Base-by-base conservation (phyloP, 2,888 invertebrate species). In the Caenorhabditis sp. region DNA sequence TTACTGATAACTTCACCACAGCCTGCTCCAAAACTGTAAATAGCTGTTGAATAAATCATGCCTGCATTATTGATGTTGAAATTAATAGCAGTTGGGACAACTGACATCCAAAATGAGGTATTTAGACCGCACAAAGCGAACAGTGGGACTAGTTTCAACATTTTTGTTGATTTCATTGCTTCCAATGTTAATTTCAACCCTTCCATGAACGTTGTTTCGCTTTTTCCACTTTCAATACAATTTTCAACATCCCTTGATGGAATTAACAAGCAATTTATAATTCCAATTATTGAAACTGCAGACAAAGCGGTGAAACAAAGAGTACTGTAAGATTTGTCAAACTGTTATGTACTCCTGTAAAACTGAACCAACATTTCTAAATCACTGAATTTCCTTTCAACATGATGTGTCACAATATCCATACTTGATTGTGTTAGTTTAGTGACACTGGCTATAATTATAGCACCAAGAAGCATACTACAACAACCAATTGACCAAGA, bases 71-170 rank as follows among this genome's bases (percentile, higher is more conserved):
- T 57, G 5, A 60, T 67, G 0, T 66, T 78, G 66, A 82, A 82
- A 49, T 69, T 77, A 36, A 82, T 68, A 0, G 78, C 72, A 4
- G 82, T 82, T 7, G 82, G 77, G 38, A 77, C 74, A 38, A 82
- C 70, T 0, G 78, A 68, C n/a, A 82, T 38, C 79, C 79, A 79
- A 54, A 79, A 79, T 8, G 73, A 70, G 1, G 76, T 70, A 10
- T 67, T 73, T 7, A 76, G 56, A 1, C 78, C 78, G 7, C 76
- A 53, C 17, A 76, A 63, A 25, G 67, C 27, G 49, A 79, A 79
- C 17, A 72, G 53, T 3, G 76, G 69, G 1, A 74, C 50, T 2
- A 81, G 64, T 26, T 67, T 66, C 21, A 81, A 54, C 56, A 75
- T 68, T 31, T 67, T 67, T 14, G 52, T 21, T 8, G 69, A 68